Base-by-base conservation (phyloP, 2,888 invertebrate species). In the Agonopterix arenella region DNA sequence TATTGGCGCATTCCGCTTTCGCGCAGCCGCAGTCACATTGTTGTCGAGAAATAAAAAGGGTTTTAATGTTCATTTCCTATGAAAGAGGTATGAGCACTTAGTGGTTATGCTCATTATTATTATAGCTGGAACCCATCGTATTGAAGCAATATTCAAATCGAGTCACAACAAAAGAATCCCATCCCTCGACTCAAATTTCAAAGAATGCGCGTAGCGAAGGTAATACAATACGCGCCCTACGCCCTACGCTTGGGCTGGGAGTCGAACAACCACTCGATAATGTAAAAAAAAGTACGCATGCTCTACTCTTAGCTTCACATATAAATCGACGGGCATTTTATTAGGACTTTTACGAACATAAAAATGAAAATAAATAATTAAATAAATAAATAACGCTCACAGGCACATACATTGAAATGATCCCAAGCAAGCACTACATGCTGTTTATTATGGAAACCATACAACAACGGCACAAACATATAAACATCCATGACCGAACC, bases 81-180 rank as follows among this genome's bases (percentile, higher is more conserved):
- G 46, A 49, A 49, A 55, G 37, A 47, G 43, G 45, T 45, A 44
- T 47, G 40, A 45, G 43, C 36, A 36, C 44, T 44, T 42, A 40
- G 36, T 62, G 55, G 59, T 56, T 48, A 51, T 47, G 40, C 54
- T 56, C 56, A 60, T 64, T 65, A 62, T 64, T 62, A 76, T 76
- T 75, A 76, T 65, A 70, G 66, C 69, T 62, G 68, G 69, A 68
- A 66, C 73, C 74, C 74, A 76, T 79, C 78, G 73, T 71, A 79
- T 80, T 79, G 76, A 75, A 76, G 79, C 76, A 77, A 84, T 84
- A 88, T 85, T 88, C 80, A 85, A 84, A 85, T 84, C 71, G 72
- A 73, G 71, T 67, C 68, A 68, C 72, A 77, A 84, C 83, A 86
- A 85, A 84, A 78, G 84, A 80, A 77, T 79, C 76, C 78, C 78